Evolutionary conservation across 1,140 invertebrate genomes (phyloP).

Genomic region (Lordiphosa stackelbergi): DNA sequence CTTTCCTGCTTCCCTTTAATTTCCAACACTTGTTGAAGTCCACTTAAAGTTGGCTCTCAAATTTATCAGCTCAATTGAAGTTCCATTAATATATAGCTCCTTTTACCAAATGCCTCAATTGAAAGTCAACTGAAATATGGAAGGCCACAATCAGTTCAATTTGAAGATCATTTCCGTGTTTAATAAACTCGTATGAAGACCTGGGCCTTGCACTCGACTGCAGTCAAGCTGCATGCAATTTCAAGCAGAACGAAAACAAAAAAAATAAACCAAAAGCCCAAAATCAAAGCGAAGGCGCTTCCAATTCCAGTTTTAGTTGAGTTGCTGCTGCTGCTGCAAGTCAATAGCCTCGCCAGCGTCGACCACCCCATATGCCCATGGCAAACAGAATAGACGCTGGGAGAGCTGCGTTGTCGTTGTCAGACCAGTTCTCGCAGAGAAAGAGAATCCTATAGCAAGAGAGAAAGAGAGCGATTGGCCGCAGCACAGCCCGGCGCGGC

Average conservation of each 20-base stretch:
- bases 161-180: constrained; percentile 8
- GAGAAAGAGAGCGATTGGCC: constrained; percentile 11
- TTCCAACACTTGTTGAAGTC: too few species aligned
- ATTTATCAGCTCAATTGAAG: constrained; percentile 7
- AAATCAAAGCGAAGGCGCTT: constrained; percentile 36
- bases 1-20: too few species aligned
- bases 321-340: constrained; percentile 36
- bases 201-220: constrained; percentile 6
- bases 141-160: constrained; percentile 3
- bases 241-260: constrained; percentile 35
- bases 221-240: constrained; percentile 28
- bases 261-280: constrained; percentile 18
- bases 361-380: constrained; percentile 20
- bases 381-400: constrained; percentile 19
- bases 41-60: not conserved
- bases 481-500: constrained; percentile 56
- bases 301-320: constrained; percentile 59
- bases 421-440: constrained; percentile 39
- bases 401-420: constrained; percentile 12
- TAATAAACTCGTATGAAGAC: constrained; percentile 1
- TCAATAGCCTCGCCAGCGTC: constrained; percentile 56
- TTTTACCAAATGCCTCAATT: constrained; percentile 1
- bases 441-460: constrained; percentile 10
- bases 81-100: constrained; percentile 3
- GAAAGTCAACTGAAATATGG: constrained; percentile 5